Percentiles rank a stretch among this genome's conserved stretches.
These are phyloP conservation scores for Argopecten irradians DNA, from an alignment of 1,140 invertebrate species.

Conservation along the genomic window DNA sequence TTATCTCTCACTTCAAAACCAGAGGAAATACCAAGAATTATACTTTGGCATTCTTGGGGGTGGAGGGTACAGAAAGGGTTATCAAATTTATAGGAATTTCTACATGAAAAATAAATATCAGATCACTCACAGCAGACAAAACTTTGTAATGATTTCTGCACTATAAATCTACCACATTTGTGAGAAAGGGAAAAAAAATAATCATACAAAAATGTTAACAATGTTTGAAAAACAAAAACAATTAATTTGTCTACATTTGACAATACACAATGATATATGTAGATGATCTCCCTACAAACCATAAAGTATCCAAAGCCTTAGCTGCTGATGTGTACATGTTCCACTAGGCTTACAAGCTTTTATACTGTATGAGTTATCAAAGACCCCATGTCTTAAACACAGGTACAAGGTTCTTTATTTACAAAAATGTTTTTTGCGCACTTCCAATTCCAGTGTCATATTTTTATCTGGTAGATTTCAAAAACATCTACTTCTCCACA, in stretches of 20 bases:
- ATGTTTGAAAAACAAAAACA: not conserved
- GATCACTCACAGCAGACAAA: not conserved
- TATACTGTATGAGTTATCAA: not conserved
- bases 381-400: not conserved
- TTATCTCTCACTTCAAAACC: not conserved
- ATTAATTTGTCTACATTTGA: not conserved
- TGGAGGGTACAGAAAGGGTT: too few species aligned
- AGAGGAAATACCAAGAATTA: not conserved
- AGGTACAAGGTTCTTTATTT: not conserved
- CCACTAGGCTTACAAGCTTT: not conserved
- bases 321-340: not conserved
- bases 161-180: not conserved
- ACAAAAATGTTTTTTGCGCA: not conserved
- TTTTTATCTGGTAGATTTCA: not conserved
- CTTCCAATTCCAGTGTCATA: not conserved
- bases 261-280: constrained; percentile 4
- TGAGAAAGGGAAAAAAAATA: not conserved
- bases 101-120: not conserved
- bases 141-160: not conserved
- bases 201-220: not conserved
- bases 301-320: not conserved
- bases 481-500: not conserved
- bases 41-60: not conserved
- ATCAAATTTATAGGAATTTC: not conserved
- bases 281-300: not conserved